Evolutionary conservation across 2,113 vertebrate genomes (phyloP), one percentile per base, ranked within the genome.

Genomic region (Azemiops feae): DNA sequence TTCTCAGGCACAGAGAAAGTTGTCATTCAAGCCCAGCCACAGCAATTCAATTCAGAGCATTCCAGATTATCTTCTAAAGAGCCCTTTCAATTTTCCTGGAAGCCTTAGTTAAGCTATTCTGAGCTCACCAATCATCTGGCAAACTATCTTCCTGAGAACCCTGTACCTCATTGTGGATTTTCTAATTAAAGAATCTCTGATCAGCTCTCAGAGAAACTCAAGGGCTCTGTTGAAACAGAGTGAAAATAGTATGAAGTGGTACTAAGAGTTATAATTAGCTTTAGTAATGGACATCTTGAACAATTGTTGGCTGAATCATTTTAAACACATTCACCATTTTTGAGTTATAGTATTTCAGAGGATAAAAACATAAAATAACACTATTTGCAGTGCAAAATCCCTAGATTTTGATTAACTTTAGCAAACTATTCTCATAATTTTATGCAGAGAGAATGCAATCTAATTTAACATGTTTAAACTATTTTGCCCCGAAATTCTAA

Each of bases 281-380:
- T 81, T 2, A 93, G 27, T 43, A 43, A 20, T 0, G 54, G 45
- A 39, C 30, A 92, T 9, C 2, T 43, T 58, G 14, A 45, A 16
- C 30, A 91, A 4, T 91, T 91, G 69, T 60, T 92, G 34, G 16
- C 45, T 93, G 54, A 85, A 91, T 92, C 92, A 91, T n/a, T 94
- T 89, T 91, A 91, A 93, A 92, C 88, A 57, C 55, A 91, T 3
- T 90, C 5, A n/a, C 74, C 25, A 91, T 92, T 57, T 0, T 1
- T 20, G 94, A 91, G 10, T 11, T 57, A 11, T 27, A 88, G 22
- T 47, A 16, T 22, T 88, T 2, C 0, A 89, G 53, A 20, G 0
- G 54, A 6, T 91, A 14, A 55, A 9, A 4, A 14, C 14, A 2
- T 0, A 87, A 8, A 88, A 20, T 22, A 91, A 50, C n/a, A 27